phyloP scores from a whole-genome alignment of 1,140 invertebrate genomes.

The Apis cerana region DNA sequence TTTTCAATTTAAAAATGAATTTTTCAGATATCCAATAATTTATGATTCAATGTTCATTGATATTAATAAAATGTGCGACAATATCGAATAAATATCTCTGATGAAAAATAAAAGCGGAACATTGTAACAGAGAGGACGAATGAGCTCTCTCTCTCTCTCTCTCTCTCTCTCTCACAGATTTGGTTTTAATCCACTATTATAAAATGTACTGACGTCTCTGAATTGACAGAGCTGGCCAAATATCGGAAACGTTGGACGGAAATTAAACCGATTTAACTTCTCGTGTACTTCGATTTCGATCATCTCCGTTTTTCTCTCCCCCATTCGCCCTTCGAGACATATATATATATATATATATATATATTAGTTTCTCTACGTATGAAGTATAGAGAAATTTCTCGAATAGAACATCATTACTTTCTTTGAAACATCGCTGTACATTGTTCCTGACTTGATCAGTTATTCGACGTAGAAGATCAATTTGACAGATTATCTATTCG shows the following conservation, averaged over 20 bases:
- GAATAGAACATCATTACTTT: too few relatives aligned
- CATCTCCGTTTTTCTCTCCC: conserved; percentile 14
- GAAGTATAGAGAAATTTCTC: background rate
- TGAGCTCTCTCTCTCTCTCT: conserved; percentile 15
- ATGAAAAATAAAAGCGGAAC: conserved; percentile 61
- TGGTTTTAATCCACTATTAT: conserved; percentile 68
- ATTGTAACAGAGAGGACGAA: conserved; percentile 50
- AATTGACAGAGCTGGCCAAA: conserved; percentile 54
- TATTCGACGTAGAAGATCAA: too few relatives aligned
- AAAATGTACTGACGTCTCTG: conserved; percentile 56
- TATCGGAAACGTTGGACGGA: conserved; percentile 69
- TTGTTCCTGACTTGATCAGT: too few relatives aligned
- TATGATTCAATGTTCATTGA: too few relatives aligned
- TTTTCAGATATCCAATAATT: too few relatives aligned
- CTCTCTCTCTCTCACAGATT: conserved; percentile 13
- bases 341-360: too few relatives aligned
- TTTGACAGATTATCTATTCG: too few relatives aligned
- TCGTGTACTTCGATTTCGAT: conserved; percentile 35
- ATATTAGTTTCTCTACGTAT: too few relatives aligned
- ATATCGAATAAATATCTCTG: background rate
- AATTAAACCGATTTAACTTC: conserved; percentile 67
- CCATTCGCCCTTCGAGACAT: background rate
- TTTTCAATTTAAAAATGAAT: too few relatives aligned
- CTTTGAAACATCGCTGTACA: too few relatives aligned
- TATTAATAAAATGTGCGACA: conserved; percentile 31